Conservation (phyloP, 2,888 invertebrate genomes). For the Cheiracanthium punctorium region DNA sequence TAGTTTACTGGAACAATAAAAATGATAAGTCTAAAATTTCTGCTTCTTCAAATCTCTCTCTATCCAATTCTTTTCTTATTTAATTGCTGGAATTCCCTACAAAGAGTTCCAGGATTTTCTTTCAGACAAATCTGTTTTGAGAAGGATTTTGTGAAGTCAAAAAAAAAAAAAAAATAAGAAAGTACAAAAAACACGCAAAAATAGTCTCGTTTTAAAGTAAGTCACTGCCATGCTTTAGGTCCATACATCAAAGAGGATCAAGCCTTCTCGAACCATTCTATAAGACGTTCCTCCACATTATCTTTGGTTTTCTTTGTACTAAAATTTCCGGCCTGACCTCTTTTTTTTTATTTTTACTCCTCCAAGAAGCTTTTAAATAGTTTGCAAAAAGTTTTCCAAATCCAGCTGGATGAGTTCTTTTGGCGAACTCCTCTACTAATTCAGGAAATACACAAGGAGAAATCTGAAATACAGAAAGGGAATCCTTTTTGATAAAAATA, state of each 20-base stretch:
- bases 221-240: slow-evolving; percentile 18
- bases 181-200: too few relatives aligned
- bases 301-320: slow-evolving; percentile 16
- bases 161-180: too few relatives aligned
- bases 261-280: slow-evolving; percentile 33
- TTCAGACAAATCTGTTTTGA: too few relatives aligned
- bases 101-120: too few relatives aligned
- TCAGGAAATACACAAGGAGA: background rate
- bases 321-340: background rate
- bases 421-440: background rate
- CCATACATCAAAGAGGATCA: slow-evolving; percentile 64
- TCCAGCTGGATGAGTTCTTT: background rate
- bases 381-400: slow-evolving; percentile 10
- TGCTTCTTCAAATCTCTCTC: too few relatives aligned
- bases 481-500: too few relatives aligned
- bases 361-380: background rate
- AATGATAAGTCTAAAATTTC: too few relatives aligned
- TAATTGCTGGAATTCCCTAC: too few relatives aligned
- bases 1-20: too few relatives aligned
- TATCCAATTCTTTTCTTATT: too few relatives aligned
- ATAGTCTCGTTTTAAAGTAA: background rate
- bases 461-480: background rate
- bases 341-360: too few relatives aligned
- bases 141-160: too few relatives aligned
- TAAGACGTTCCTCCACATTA: slow-evolving; percentile 20